Conservation (phyloP, 2,113 vertebrate species). For the Tupaia tana region DNA sequence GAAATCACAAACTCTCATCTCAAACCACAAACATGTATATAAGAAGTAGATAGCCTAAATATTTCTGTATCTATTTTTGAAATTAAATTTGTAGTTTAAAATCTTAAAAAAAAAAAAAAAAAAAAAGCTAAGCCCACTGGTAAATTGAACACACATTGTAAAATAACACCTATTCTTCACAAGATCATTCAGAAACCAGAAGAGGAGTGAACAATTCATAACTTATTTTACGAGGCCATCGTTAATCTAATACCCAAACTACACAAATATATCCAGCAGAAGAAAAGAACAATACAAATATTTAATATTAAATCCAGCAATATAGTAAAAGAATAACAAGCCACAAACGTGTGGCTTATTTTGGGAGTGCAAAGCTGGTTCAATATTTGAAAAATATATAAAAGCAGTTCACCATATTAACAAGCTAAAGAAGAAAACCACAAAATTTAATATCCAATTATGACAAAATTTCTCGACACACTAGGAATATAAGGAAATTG, state of each 20-base stretch:
- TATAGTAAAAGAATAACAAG: background rate
- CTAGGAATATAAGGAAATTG: background rate
- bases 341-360: background rate
- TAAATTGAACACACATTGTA: conserved; percentile 34
- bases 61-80: background rate
- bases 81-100: conserved; percentile 3
- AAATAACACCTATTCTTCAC: background rate
- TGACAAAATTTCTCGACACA: background rate
- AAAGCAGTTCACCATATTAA: background rate
- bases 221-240: background rate
- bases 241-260: background rate
- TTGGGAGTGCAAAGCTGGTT: background rate
- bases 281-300: background rate
- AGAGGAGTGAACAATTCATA: background rate
- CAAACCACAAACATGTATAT: background rate
- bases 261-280: background rate
- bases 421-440: conserved; percentile 5
- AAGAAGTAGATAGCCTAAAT: background rate
- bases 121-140: background rate
- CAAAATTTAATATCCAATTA: conserved; percentile 23
- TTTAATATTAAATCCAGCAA: background rate
- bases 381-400: background rate
- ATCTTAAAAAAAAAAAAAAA: background rate
- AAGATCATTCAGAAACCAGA: conserved; percentile 33
- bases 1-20: background rate